Evolutionary conservation across 2,888 invertebrate species (phyloP).

Genomic region (Alloscopus bannaensis): DNA sequence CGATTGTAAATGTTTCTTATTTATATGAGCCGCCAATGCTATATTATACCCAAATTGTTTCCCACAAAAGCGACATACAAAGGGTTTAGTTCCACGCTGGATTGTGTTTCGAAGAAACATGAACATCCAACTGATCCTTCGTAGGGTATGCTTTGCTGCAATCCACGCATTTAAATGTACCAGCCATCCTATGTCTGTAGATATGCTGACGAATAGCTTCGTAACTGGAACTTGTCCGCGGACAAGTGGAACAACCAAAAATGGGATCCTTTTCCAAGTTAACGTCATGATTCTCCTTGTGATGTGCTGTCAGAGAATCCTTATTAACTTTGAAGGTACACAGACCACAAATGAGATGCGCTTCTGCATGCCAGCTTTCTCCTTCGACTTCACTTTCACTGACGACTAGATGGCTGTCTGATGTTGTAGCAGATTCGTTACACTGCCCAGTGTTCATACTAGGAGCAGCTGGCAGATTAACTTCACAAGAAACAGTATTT

Average conservation of each 20-base stretch:
- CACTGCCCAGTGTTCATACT: too few species aligned
- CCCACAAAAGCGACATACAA: constrained; percentile 62
- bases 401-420: neutral
- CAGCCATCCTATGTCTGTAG: constrained; percentile 56
- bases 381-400: constrained; percentile 12
- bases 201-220: constrained; percentile 61
- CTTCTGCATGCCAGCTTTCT: constrained; percentile 4
- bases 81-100: constrained; percentile 36
- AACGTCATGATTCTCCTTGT: constrained; percentile 26
- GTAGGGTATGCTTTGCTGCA: constrained; percentile 62
- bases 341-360: constrained; percentile 32
- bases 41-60: constrained; percentile 61
- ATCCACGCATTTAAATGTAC: constrained; percentile 54
- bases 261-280: constrained; percentile 31
- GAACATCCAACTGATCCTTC: constrained; percentile 62
- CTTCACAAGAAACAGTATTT: neutral
- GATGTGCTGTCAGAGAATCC: constrained; percentile 39
- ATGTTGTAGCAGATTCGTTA: neutral
- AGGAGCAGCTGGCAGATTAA: neutral
- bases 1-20: constrained; percentile 54
- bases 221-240: constrained; percentile 64
- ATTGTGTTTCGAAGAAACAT: constrained; percentile 56
- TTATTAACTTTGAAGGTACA: constrained; percentile 19
- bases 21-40: constrained; percentile 53
- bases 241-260: constrained; percentile 64